phyloP scores from a whole-genome alignment of 1,140 invertebrate genomes.

The Pseudomyrmex dendroicus region DNA sequence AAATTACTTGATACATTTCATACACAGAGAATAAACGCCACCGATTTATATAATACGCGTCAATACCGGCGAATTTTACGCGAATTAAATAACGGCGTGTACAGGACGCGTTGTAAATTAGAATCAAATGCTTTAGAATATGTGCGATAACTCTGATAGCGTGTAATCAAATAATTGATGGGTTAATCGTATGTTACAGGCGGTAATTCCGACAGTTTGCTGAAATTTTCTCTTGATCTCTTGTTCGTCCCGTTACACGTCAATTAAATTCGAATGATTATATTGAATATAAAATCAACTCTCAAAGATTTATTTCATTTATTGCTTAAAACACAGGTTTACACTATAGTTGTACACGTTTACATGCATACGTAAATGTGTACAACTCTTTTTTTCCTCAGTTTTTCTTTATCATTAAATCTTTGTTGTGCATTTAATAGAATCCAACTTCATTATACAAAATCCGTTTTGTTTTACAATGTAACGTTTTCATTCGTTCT shows the following conservation, averaged over 20 bases:
- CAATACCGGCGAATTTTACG: slow-evolving; percentile 10
- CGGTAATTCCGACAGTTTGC: slow-evolving; percentile 22
- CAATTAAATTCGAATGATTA: slow-evolving; percentile 46
- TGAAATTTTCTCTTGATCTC: slow-evolving; percentile 44
- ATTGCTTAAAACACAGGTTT: no score
- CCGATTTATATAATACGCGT: slow-evolving; percentile 7
- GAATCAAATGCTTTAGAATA: slow-evolving; percentile 50
- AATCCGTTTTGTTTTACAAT: slow-evolving; percentile 18
- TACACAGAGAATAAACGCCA: slow-evolving; percentile 12
- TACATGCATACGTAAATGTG: not conserved
- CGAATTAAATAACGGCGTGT: slow-evolving; percentile 35
- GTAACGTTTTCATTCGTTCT: slow-evolving; percentile 30
- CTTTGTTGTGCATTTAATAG: not conserved
- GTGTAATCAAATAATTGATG: slow-evolving; percentile 49
- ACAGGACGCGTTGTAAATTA: slow-evolving; percentile 34
- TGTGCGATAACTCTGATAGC: slow-evolving; percentile 33
- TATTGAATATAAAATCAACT: slow-evolving; percentile 36
- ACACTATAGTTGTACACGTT: no score
- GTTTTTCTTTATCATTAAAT: not conserved
- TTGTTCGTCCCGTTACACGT: not conserved
- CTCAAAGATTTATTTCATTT: slow-evolving; percentile 20
- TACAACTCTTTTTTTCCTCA: not conserved
- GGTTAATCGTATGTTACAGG: slow-evolving; percentile 13
- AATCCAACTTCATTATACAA: slow-evolving; percentile 39
- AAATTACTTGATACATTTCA: not conserved